A percentile compares a stretch with the other conserved stretches of the same genome.
phyloP scores from a whole-genome alignment of 2,888 invertebrate genomes.

The Chirona hameri region DNA sequence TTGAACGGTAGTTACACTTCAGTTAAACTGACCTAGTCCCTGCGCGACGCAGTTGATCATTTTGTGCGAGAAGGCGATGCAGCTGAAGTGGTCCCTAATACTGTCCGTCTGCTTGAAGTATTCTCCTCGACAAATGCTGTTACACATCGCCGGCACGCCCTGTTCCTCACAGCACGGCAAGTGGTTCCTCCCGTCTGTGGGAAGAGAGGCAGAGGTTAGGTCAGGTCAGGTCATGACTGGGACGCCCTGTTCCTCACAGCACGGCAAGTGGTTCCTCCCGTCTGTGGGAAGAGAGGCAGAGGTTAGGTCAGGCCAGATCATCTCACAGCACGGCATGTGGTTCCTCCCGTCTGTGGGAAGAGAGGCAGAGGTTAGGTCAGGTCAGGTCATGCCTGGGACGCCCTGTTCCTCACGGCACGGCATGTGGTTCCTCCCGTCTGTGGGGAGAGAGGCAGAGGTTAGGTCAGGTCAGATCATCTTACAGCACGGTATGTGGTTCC shows the following conservation, averaged over 20 bases:
- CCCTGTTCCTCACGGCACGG: constrained; percentile 77
- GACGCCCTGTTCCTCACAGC: constrained; percentile 73
- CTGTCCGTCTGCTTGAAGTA: constrained; percentile 79
- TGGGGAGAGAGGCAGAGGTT: constrained; percentile 41
- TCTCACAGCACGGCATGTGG: constrained; percentile 76
- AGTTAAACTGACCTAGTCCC: constrained; percentile 59
- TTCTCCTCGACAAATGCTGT: constrained; percentile 78
- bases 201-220: background rate
- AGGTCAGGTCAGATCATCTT: background rate
- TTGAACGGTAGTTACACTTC: background rate
- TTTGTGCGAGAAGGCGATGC: constrained; percentile 74
- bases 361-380: background rate
- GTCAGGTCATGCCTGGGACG: constrained; percentile 49
- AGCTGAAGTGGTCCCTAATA: constrained; percentile 77
- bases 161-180: constrained; percentile 78
- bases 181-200: constrained; percentile 74
- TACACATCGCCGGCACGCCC: constrained; percentile 78
- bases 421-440: constrained; percentile 77
- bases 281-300: constrained; percentile 52
- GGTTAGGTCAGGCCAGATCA: background rate
- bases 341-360: constrained; percentile 66
- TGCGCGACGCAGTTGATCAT: constrained; percentile 78
- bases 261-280: constrained; percentile 78
- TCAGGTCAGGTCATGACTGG: background rate
- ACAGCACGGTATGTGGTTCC: constrained; percentile 82